Conservation (phyloP, 2,888 invertebrate species). For the Leptopterna dolabrata region DNA sequence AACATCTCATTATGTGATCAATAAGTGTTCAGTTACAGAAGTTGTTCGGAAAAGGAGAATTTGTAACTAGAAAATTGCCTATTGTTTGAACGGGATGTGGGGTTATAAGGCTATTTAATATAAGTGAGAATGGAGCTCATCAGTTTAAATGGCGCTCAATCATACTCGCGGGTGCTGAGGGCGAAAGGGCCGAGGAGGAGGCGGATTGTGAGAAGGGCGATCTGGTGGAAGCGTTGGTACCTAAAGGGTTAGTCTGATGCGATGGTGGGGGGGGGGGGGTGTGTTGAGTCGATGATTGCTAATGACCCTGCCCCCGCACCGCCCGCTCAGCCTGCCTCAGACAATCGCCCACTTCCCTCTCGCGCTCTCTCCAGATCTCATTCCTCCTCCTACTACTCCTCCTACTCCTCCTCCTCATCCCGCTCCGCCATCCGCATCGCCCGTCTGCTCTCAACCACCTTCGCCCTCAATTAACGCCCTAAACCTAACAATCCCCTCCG, state of each 20-base stretch:
- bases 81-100: background rate
- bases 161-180: background rate
- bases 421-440: background rate
- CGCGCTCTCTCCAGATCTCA: conserved; percentile 44
- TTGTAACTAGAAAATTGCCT: background rate
- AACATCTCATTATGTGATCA: no score
- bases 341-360: conserved; percentile 13
- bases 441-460: conserved; percentile 41
- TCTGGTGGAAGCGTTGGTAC: conserved; percentile 8
- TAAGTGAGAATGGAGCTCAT: conserved; percentile 5
- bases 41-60: no score
- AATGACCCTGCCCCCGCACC: conserved; percentile 3
- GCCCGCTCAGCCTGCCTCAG: background rate
- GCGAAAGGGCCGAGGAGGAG: conserved; percentile 24
- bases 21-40: no score
- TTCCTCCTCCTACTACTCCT: conserved; percentile 2
- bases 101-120: background rate
- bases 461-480: conserved; percentile 39
- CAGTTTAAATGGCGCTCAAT: conserved; percentile 30
- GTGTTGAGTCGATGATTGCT: conserved; percentile 13
- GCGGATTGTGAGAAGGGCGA: conserved; percentile 7
- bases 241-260: background rate
- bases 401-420: no score
- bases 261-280: background rate
- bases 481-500: conserved; percentile 23